These are phyloP conservation scores for Eolophus roseicapilla DNA, from an alignment of 2,113 vertebrate species.

Conservation along the genomic window DNA sequence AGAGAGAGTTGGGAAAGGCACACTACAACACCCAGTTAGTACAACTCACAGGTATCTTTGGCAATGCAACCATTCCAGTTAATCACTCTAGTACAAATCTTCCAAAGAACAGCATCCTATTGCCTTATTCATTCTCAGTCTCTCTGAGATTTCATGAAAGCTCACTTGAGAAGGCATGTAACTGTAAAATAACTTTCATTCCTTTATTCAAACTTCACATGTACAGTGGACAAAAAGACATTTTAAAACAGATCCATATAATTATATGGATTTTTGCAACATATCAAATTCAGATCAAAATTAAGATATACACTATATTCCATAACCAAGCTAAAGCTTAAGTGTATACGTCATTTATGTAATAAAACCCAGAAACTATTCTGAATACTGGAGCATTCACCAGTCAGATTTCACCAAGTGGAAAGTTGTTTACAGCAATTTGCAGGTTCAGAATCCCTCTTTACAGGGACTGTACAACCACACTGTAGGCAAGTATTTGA, in stretches of 20 bases:
- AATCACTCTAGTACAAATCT: not conserved
- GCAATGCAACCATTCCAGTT: not conserved
- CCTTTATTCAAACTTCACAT: slow-evolving; percentile 70
- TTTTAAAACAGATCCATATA: slow-evolving; percentile 70
- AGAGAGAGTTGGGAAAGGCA: not conserved
- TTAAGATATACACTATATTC: slow-evolving; percentile 66
- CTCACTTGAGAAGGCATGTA: slow-evolving; percentile 47
- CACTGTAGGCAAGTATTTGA: not conserved
- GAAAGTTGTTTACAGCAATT: not conserved
- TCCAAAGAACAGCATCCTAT: not conserved
- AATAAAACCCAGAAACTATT: slow-evolving; percentile 37
- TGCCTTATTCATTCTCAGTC: slow-evolving; percentile 8
- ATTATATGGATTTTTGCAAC: slow-evolving; percentile 60
- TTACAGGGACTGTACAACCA: slow-evolving; percentile 30
- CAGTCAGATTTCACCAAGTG: slow-evolving; percentile 38
- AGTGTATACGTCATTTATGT: slow-evolving; percentile 32
- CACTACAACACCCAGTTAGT: not conserved
- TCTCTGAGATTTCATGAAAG: slow-evolving; percentile 42
- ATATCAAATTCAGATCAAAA: slow-evolving; percentile 69
- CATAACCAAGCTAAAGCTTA: slow-evolving; percentile 60
- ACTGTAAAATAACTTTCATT: slow-evolving; percentile 69
- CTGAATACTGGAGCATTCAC: slow-evolving; percentile 58
- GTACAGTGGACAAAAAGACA: slow-evolving; percentile 68
- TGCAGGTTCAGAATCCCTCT: slow-evolving; percentile 43
- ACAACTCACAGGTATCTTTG: not conserved